Base-by-base conservation (phyloP, 2,888 invertebrate genomes). In the Volucella inflata region DNA sequence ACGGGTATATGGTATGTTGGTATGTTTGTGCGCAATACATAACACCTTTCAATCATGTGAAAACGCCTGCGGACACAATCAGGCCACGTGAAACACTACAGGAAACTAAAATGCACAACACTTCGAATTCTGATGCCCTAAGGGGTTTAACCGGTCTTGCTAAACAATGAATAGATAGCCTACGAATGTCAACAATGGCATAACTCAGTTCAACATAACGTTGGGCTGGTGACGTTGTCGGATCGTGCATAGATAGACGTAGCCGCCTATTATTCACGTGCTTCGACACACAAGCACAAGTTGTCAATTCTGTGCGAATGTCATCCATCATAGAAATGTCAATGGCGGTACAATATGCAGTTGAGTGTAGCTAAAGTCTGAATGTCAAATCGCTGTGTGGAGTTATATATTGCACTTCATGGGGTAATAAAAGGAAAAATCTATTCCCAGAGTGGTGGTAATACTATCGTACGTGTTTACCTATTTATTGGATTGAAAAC, bases 51-150 rank as follows among this genome's bases (percentile, higher is more conserved):
- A 78, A 78, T 78, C 78, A 78, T 40, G 71, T 42, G 42, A 72
- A 71, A 78, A 78, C 78, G 78, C 78, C 65, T 71, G 78, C 71
- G 71, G 78, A 65, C 78, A 78, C 71, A 78, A 78, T 78, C 71
- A 71, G 65, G 65, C 71, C 64, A 59, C 48, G 44, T 71, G 71
- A 55, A 57, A 65, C 71, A 72, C 8, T 36, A 50, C 57, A 55
- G 30, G 64, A 65, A 71, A 59, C 71, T 71, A 64, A 78, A 78
- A 59, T 71, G 78, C 64, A 78, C 78, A 78, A 65, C 78, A 78
- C 71, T 50, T 50, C 44, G 16, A 21, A 36, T 50, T 59, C 12
- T 46, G 14, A 8, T 44, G 16, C 12, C 71, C 50, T 44, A 36
- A 53, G 71, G 71, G 59, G 53, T 48, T 68, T 51, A 30, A 46